Base-by-base conservation (phyloP, 2,797 vertebrate genomes). In the Prionace glauca region DNA sequence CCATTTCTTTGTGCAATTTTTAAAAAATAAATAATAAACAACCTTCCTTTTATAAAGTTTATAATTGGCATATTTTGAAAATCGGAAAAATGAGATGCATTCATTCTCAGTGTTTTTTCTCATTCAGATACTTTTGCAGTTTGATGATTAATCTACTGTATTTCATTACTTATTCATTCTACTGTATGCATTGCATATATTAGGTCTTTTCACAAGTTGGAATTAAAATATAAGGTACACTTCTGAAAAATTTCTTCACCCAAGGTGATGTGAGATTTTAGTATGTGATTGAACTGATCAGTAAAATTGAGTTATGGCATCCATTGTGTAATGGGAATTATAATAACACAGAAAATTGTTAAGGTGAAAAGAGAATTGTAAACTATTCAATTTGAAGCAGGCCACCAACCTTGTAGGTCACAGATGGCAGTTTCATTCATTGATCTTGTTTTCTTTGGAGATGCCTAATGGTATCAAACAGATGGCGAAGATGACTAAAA, bases 41-140 rank as follows among this genome's bases (percentile, higher is more conserved):
- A 60, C 1, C 72, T 72, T 74, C 29, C 88, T 91, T 91, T 91
- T 91, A 20, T 77, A 29, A 4, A 56, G 45, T 60, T 94, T 32
- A 95, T 95, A 95, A 32, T 95, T 94, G 71, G 71, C 71, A 95
- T 74, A 60, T 74, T 74, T 32, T 95, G 29, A 95, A 74, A 65
- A 56, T 29, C 3, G 29, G 24, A 74, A 74, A 32, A 95, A 77
- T 95, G 71, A 72, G 45, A 60, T 60, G 71, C 26, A 11, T 69
- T 20, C 26, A 22, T 69, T 20, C 16, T 56, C 3, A 74, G 71
- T 12, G 5, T 77, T 95, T 69, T 36, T 92, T 60, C 36, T 92
- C 22, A 65, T 11, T 14, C 62, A 36, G 62, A 67, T 72, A 94
- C 45, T 94, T 94, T 74, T 56, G 41, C 71, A 50, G 69, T 94